Conservation (phyloP, 2,888 invertebrate genomes). For the Bhutanitis thaidina region DNA sequence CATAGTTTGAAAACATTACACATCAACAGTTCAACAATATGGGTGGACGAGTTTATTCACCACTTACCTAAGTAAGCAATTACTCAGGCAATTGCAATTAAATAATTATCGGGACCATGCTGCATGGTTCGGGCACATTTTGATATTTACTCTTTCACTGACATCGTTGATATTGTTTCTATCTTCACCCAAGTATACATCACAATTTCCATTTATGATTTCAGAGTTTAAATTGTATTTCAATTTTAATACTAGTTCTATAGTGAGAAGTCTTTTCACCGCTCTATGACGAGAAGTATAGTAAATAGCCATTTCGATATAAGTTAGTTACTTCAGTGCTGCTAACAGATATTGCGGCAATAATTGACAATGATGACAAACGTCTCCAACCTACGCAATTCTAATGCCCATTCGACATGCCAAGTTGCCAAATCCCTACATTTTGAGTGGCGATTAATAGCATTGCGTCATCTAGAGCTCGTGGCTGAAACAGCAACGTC, state of each 20-base stretch:
- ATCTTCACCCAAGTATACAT: no score
- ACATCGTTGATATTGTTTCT: no score
- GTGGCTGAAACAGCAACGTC: slow-evolving; percentile 47
- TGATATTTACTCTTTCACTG: no score
- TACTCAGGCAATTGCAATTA: slow-evolving; percentile 2
- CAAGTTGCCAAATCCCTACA: slow-evolving; percentile 38
- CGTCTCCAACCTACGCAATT: slow-evolving; percentile 35
- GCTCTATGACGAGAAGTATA: no score
- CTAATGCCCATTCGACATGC: slow-evolving; percentile 30
- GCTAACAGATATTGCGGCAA: neutral
- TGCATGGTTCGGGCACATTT: no score
- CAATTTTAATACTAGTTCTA: no score
- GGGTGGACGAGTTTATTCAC: slow-evolving; percentile 54
- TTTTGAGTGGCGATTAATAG: slow-evolving; percentile 37
- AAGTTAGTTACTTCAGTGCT: no score
- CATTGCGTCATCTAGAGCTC: slow-evolving; percentile 52
- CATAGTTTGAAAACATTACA: slow-evolving; percentile 32
- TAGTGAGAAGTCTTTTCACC: no score
- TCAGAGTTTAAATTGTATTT: no score
- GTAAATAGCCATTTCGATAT: no score
- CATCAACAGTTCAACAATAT: slow-evolving; percentile 40
- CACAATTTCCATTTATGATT: no score
- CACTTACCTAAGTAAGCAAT: neutral
- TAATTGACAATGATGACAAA: slow-evolving; percentile 19
- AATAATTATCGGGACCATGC: neutral